phyloP scores from a whole-genome alignment of 2,797 vertebrate species.

The Octomys mimax region DNA sequence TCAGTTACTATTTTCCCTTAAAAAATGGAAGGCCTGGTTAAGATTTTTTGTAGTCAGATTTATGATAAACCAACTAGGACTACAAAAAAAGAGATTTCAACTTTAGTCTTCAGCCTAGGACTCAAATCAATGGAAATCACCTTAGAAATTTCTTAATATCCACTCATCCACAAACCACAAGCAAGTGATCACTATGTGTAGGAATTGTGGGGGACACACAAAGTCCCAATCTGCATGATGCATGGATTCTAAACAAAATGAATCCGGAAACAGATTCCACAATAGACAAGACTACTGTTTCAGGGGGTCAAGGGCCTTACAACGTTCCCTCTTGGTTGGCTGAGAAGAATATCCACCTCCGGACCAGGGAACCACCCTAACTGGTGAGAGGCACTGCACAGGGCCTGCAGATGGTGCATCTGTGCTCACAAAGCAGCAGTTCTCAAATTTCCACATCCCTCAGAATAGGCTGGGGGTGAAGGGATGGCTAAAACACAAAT shows the following conservation, averaged over 20 bases:
- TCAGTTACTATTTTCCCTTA: slow-evolving; percentile 47
- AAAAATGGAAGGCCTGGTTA: not conserved
- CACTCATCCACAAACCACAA: not conserved
- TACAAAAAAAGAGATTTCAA: slow-evolving; percentile 37
- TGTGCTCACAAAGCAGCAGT: not conserved
- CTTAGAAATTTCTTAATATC: not conserved
- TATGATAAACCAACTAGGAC: slow-evolving; percentile 31
- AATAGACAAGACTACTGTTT: not conserved
- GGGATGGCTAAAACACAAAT: not conserved
- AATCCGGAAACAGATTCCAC: slow-evolving; percentile 22
- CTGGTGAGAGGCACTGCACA: not conserved
- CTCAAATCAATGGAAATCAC: not conserved
- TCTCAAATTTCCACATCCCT: not conserved
- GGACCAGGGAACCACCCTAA: not conserved
- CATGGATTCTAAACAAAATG: slow-evolving; percentile 8
- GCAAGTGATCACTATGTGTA: not conserved
- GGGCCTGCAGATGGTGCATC: not conserved
- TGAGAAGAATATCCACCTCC: not conserved
- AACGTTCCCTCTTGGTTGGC: not conserved
- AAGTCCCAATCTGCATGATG: not conserved
- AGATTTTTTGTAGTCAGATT: not conserved
- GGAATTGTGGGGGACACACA: not conserved
- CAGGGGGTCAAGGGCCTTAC: not conserved
- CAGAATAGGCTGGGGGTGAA: not conserved
- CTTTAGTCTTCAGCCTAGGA: slow-evolving; percentile 19